Evolutionary conservation across 2,888 invertebrate species (phyloP).

Genomic region (Alitta virens): DNA sequence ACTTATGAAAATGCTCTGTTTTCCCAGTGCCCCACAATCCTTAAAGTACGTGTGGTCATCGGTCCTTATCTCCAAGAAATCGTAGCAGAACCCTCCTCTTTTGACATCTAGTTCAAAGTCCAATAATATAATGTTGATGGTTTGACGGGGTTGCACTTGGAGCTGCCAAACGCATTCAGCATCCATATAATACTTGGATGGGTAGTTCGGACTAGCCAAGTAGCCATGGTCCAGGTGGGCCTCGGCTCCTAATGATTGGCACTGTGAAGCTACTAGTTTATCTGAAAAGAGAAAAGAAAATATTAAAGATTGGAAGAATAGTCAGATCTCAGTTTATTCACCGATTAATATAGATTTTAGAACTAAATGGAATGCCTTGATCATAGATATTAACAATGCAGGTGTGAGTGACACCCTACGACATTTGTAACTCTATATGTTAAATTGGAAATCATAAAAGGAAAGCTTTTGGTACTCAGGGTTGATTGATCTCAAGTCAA

Average conservation of each 20-base stretch:
- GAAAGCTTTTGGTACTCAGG: too few relatives aligned
- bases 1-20: slow-evolving; percentile 16
- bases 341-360: too few relatives aligned
- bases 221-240: slow-evolving; percentile 21
- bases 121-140: slow-evolving; percentile 20
- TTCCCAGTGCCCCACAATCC: slow-evolving; percentile 30
- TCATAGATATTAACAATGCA: too few relatives aligned
- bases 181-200: slow-evolving; percentile 28
- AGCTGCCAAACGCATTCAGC: slow-evolving; percentile 26
- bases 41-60: slow-evolving; percentile 20
- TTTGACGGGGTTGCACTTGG: slow-evolving; percentile 21
- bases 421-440: too few relatives aligned
- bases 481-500: too few relatives aligned
- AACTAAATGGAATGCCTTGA: too few relatives aligned
- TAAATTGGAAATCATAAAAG: too few relatives aligned
- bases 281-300: not conserved
- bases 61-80: slow-evolving; percentile 23
- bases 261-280: too few relatives aligned
- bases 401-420: too few relatives aligned
- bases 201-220: slow-evolving; percentile 31
- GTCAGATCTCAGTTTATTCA: too few relatives aligned
- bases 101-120: slow-evolving; percentile 33
- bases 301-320: too few relatives aligned
- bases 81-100: slow-evolving; percentile 24
- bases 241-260: slow-evolving; percentile 4